Base-by-base conservation (phyloP, 2,888 invertebrate species). In the Bruchidius siliquastri region DNA sequence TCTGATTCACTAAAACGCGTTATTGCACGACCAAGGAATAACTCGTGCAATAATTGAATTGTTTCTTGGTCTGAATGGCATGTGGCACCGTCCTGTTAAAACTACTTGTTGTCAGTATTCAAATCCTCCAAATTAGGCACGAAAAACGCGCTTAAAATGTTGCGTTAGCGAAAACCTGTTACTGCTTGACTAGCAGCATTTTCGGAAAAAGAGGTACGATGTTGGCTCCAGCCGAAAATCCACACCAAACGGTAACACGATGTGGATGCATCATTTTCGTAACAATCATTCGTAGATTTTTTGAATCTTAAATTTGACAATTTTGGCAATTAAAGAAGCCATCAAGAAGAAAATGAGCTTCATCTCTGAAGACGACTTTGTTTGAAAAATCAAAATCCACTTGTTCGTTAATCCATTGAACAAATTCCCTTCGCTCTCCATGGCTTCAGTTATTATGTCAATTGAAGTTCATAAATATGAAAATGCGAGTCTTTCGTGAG, bases 201-300 rank as follows among this genome's bases (percentile, higher is more conserved):
- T 83, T 84, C 79, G 69, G 79, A 81, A 72, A 84, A 83, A 72
- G 80, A 67, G 83, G 84, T 67, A 82, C 83, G 76, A 85, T 84
- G 73, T 85, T 79, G 76, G 82, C 83, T 73, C 80, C 82, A 79
- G 79, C 77, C 81, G 81, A 84, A 76, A 86, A 83, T 74, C 80
- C 82, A 73, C 83, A 85, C 81, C 20, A 70, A 81, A 83, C 83
- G 77, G 83, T 84, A 66, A 81, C 76, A 79, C 77, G 80, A 80
- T 81, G 75, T 74, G 82, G 81, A 81, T 82, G 80, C 78, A 84
- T 77, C 74, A 76, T 79, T 76, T 76, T 78, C 73, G 84, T 80
- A 13, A 67, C 68, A 77, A 80, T 77, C 72, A 72, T 76, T 74
- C 73, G 79, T 72, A 81, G 81, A 74, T 82, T 81, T 71, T 82